Evolutionary conservation across 2,888 invertebrate species (phyloP).

Genomic region (Horisme vitalbata): DNA sequence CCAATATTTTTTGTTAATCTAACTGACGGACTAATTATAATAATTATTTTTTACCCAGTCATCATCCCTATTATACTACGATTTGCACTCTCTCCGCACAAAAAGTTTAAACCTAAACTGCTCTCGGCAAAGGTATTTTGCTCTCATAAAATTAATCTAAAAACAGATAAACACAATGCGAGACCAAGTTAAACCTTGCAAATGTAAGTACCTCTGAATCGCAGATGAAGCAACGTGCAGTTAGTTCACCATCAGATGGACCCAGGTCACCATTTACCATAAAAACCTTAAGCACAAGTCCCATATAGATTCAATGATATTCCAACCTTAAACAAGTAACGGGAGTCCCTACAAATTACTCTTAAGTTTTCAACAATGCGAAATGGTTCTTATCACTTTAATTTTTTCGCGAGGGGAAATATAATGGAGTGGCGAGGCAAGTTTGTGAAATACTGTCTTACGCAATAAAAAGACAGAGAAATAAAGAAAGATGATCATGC

Average conservation of each 20-base stretch:
- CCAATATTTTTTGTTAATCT: too few species aligned
- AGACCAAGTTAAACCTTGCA: constrained; percentile 14
- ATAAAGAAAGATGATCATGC: constrained; percentile 32
- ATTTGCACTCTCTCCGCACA: too few species aligned
- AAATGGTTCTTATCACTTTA: constrained; percentile 31
- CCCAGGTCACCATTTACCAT: constrained; percentile 21
- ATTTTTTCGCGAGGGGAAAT: constrained; percentile 33
- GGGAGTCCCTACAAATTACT: constrained; percentile 19
- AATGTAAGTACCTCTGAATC: constrained; percentile 11
- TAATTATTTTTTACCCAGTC: too few species aligned
- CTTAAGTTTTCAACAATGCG: constrained; percentile 22
- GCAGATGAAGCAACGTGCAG: constrained; percentile 11
- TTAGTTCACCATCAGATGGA: constrained; percentile 20
- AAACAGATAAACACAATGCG: constrained; percentile 18
- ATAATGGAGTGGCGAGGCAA: constrained; percentile 33
- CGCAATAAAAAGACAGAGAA: constrained; percentile 37
- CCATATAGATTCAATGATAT: constrained; percentile 21
- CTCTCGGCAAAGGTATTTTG: constrained; percentile 8
- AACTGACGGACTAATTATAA: too few species aligned
- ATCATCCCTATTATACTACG: too few species aligned
- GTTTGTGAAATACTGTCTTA: constrained; percentile 37
- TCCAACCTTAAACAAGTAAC: constrained; percentile 17
- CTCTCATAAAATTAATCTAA: constrained; percentile 22
- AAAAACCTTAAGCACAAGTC: constrained; percentile 14
- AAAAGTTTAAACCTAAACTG: constrained; percentile 2